A percentile compares a stretch with the other conserved stretches of the same genome.
These are phyloP conservation scores for Mesitornis unicolor DNA, from an alignment of 2,113 vertebrate genomes.

Conservation along the genomic window DNA sequence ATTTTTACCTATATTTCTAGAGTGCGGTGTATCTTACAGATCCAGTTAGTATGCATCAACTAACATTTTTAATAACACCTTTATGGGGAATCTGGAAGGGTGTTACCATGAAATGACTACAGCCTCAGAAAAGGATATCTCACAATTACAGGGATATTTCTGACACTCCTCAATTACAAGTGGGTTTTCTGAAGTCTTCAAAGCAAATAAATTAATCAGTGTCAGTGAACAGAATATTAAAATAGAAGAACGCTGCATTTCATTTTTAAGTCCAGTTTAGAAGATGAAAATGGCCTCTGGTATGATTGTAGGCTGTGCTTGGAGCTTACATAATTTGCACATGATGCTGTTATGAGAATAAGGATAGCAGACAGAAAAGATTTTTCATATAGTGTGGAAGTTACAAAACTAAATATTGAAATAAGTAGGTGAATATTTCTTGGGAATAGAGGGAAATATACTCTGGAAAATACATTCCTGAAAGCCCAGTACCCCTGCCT, in stretches of 20 bases:
- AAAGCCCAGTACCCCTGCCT: not conserved
- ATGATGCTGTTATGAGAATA: not conserved
- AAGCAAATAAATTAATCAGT: slow-evolving; percentile 16
- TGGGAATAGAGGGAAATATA: not conserved
- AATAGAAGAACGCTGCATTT: not conserved
- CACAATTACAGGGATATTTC: slow-evolving; percentile 2
- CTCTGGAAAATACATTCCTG: not conserved
- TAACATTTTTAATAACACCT: not conserved
- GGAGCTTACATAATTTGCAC: not conserved
- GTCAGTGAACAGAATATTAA: not conserved
- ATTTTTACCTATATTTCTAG: not conserved
- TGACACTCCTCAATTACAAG: not conserved
- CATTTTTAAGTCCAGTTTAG: not conserved
- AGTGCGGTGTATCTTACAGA: not conserved
- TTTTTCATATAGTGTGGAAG: not conserved
- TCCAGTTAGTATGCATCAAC: not conserved
- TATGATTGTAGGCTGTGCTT: not conserved
- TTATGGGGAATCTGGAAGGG: not conserved
- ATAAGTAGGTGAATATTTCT: not conserved
- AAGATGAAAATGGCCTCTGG: not conserved
- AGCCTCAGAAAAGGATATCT: not conserved
- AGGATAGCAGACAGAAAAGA: not conserved
- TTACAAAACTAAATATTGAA: not conserved
- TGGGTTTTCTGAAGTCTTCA: not conserved
- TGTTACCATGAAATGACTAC: not conserved